Conservation (phyloP, 2,888 invertebrate species). For the Tuberolachnus salignus region DNA sequence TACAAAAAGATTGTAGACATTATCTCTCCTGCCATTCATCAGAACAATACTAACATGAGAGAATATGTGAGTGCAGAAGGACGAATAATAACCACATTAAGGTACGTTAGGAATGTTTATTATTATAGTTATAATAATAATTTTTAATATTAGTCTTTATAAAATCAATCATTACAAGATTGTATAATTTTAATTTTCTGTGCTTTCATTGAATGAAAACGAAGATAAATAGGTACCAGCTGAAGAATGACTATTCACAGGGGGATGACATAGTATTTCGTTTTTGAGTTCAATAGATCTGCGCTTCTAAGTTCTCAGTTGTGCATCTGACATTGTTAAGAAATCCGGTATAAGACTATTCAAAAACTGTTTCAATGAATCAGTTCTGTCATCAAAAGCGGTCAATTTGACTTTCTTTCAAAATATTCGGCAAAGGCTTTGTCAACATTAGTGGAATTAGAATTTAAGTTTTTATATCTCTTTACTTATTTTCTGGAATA, state of each 20-base stretch:
- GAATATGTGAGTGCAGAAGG: conserved; percentile 39
- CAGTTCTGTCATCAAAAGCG: background rate
- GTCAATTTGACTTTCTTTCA: background rate
- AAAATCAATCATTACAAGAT: background rate
- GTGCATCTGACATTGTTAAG: conserved; percentile 8
- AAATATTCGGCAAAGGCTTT: conserved; percentile 16
- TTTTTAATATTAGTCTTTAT: background rate
- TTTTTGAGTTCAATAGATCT: background rate
- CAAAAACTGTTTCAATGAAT: conserved; percentile 11
- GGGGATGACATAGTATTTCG: background rate
- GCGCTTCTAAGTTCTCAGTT: conserved; percentile 4
- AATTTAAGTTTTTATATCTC: background rate
- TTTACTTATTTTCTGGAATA: conserved; percentile 4
- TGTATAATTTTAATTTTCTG: background rate
- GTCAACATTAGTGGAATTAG: background rate
- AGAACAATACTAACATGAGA: conserved; percentile 37
- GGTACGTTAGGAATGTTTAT: conserved; percentile 5
- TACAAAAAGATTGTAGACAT: conserved; percentile 6
- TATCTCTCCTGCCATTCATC: conserved; percentile 30
- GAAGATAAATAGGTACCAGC: conserved; percentile 8
- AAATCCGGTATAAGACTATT: conserved; percentile 14
- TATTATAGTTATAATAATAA: conserved; percentile 1
- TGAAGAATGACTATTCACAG: background rate
- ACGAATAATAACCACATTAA: conserved; percentile 47
- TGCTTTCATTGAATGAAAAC: background rate